Percentiles rank a stretch among this genome's conserved stretches.
phyloP scores from a whole-genome alignment of 2,888 invertebrate genomes.

The Xanthostigma xanthostigma region DNA sequence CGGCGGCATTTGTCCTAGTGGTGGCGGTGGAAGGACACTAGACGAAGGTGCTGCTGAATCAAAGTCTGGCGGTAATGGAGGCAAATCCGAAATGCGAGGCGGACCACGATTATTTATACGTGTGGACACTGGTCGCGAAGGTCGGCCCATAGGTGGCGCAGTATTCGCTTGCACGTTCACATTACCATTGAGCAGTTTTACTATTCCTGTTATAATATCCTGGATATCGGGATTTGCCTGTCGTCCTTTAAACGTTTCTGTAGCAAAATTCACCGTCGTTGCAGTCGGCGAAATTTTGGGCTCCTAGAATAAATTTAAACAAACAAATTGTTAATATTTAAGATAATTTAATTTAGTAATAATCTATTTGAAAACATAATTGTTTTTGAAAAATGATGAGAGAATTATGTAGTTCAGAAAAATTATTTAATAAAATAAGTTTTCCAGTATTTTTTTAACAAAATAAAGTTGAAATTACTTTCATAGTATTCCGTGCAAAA shows the following conservation, averaged over 20 bases:
- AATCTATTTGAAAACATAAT: too few relatives aligned
- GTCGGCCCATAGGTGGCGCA: slow-evolving; percentile 40
- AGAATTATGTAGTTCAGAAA: too few relatives aligned
- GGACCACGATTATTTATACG: slow-evolving; percentile 84
- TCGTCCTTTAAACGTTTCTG: slow-evolving; percentile 28
- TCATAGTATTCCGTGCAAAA: too few relatives aligned
- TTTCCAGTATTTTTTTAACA: too few relatives aligned
- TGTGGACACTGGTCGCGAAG: slow-evolving; percentile 51
- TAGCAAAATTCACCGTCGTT: slow-evolving; percentile 33
- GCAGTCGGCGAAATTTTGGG: slow-evolving; percentile 43
- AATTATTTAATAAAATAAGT: too few relatives aligned
- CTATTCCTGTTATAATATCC: slow-evolving; percentile 80
- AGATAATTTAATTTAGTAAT: too few relatives aligned
- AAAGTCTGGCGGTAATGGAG: slow-evolving; percentile 52
- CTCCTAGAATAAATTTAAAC: slow-evolving; percentile 27
- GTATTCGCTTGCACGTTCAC: slow-evolving; percentile 73
- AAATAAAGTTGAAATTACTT: too few relatives aligned
- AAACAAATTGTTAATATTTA: too few relatives aligned
- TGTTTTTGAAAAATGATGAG: too few relatives aligned
- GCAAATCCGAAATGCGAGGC: slow-evolving; percentile 66
- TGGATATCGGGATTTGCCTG: slow-evolving; percentile 67
- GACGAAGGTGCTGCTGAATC: slow-evolving; percentile 24
- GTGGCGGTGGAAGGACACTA: slow-evolving; percentile 25
- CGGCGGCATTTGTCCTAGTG: slow-evolving; percentile 31
- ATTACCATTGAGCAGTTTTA: slow-evolving; percentile 75